Conservation (phyloP, 2,888 invertebrate species). For the Melanophora roralis region DNA sequence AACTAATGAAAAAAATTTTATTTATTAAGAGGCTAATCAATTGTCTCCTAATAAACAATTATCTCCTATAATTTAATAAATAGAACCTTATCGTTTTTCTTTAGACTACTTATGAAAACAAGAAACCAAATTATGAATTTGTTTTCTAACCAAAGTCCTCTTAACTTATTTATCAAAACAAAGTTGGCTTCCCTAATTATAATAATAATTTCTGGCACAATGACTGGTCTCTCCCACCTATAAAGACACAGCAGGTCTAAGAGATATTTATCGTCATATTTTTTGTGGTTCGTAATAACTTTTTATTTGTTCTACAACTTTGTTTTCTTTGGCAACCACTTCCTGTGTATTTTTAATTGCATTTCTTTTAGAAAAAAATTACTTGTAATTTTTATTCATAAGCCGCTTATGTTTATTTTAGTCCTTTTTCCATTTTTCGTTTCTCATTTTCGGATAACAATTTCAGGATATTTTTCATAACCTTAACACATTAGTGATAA, state of each 20-base stretch:
- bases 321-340: conserved; percentile 35
- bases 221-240: too few species aligned
- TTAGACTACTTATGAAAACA: too few species aligned
- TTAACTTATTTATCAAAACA: conserved; percentile 1
- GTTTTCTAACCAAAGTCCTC: too few species aligned
- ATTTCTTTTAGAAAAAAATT: conserved; percentile 57
- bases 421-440: not conserved
- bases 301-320: conserved; percentile 21
- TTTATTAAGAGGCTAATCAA: too few species aligned
- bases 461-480: not conserved
- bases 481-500: too few species aligned
- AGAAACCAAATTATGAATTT: too few species aligned
- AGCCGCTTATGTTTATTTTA: conserved; percentile 47
- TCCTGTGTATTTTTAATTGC: conserved; percentile 4
- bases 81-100: too few species aligned
- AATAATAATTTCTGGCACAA: not conserved
- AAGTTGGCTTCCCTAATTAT: not conserved
- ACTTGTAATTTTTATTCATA: conserved; percentile 64
- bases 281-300: not conserved
- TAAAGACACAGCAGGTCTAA: not conserved
- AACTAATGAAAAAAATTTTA: too few species aligned
- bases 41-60: too few species aligned
- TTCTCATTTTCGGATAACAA: not conserved
- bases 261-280: not conserved
- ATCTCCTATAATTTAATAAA: too few species aligned